Evolutionary conservation across 2,888 invertebrate species (phyloP).

Genomic region (Frankliniella intonsa): DNA sequence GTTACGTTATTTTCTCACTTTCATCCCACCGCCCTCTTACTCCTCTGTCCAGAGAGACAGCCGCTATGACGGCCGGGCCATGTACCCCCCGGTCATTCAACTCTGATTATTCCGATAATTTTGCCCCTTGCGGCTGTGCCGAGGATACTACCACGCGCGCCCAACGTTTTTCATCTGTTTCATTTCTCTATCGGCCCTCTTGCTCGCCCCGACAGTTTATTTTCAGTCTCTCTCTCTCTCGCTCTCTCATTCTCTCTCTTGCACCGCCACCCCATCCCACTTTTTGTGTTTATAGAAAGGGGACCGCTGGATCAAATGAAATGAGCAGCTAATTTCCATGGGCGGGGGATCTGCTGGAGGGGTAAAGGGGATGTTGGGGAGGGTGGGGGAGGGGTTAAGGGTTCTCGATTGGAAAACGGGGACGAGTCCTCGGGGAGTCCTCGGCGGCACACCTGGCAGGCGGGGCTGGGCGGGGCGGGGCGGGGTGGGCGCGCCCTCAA

Average conservation of each 20-base stretch:
- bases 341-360: background rate
- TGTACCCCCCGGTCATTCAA: background rate
- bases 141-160: background rate
- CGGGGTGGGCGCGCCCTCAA: background rate
- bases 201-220: background rate
- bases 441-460: background rate
- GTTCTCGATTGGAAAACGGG: background rate
- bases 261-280: background rate
- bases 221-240: background rate
- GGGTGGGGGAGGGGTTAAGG: too few relatives aligned
- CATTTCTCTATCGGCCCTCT: background rate
- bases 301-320: conserved; percentile 3
- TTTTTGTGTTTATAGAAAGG: background rate
- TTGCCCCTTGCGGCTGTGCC: background rate
- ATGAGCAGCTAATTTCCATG: conserved; percentile 13
- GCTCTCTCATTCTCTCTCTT: background rate
- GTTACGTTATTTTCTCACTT: too few relatives aligned
- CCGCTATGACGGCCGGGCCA: too few relatives aligned
- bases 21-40: too few relatives aligned
- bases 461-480: too few relatives aligned
- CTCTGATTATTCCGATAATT: background rate
- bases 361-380: too few relatives aligned
- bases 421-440: background rate
- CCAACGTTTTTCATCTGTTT: too few relatives aligned
- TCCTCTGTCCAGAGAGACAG: too few relatives aligned